Base-by-base conservation (phyloP, 2,797 vertebrate genomes). In the Xenops minutus region DNA sequence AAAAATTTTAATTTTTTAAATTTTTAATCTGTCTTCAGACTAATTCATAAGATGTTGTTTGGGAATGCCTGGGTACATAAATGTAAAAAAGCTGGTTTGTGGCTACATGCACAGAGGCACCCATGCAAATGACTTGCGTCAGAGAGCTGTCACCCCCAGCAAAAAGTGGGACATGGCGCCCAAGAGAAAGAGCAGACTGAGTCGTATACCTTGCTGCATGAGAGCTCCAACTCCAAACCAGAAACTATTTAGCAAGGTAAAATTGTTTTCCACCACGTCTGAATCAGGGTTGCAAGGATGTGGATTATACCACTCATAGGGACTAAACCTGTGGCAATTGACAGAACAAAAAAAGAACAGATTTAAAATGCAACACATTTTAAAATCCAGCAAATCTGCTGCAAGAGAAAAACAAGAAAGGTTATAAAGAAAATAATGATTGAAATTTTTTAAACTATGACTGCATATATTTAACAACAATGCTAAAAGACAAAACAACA, bases 171-270 rank as follows among this genome's bases (percentile, higher is more conserved):
- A 99, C 97, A 98, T 98, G 98, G 98, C 97, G 98, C 98, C 95
- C 97, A 97, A 98, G 96, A 97, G 93, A 98, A 98, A 98, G 97
- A 98, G 98, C 98, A 99, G 99, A 99, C 99, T 99, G 98, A 98
- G 98, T 99, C 99, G 99, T 99, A 98, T 99, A 99, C 99, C 99
- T 99, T 99, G 99, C 99, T 99, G 99, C 99, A 99, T 99, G 99
- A 99, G 99, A 99, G 99, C 99, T 99, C 99, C 99, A 99, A 99
- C 99, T 99, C 99, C 99, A 98, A 99, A 99, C 99, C 99, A 99
- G 99, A 99, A 99, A 99, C 99, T 99, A 99, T 99, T 99, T 98
- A 99, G 99, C 98, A 99, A 99, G 98, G 99, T 99, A 98, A 99
- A 99, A 99, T 99, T 99, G 98, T 99, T 99, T 99, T 99, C 99